Evolutionary conservation across 2,797 vertebrate genomes (phyloP), one percentile per base, ranked within the genome.

Genomic region (Nyctibius grandis): DNA sequence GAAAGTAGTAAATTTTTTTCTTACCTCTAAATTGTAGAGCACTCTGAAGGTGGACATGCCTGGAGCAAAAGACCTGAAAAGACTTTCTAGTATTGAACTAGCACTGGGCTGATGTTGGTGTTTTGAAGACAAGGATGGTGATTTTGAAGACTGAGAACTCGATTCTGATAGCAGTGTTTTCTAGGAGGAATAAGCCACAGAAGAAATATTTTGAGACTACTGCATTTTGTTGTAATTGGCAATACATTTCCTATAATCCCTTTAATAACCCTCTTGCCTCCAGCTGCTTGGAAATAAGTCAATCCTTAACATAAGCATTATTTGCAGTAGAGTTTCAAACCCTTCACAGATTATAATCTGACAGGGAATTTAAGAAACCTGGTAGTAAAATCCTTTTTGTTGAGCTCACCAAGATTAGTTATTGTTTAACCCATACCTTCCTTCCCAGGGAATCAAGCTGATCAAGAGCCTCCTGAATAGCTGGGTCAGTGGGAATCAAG

Each of bases 31-130:
- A 94, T 99, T 99, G 96, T 99, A 99, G 2, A 99, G 99, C 42
- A 99, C 99, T 98, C 99, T 98, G 96, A 99, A 99, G 21, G 99
- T 99, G 67, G 99, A 99, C 99, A 99, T 99, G 97, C 99, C 99
- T 3, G 99, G 99, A 34, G 99, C 99, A 23, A 99, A 99, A 34
- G 99, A 99, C 65, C 99, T 98, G 95, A 99, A 99, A 50, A 99
- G 98, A 33, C 99, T 99, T 98, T 99, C 99, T 85, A 99, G 84
- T 96, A 99, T 99, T 51, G 99, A 99, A 12, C 99, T 98, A n/a
- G 99, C 99, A 31, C 99, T 99, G 48, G 99, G 99, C 94, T 99
- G 99, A 96, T 99, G 99, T 97, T 99, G 99, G 85, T 99, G 99
- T 96, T 99, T 99, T 82, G 99, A 99, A 75, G 98, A 98, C 65